Base-by-base conservation (phyloP, 2,888 invertebrate species). In the Diplolepis rosae region DNA sequence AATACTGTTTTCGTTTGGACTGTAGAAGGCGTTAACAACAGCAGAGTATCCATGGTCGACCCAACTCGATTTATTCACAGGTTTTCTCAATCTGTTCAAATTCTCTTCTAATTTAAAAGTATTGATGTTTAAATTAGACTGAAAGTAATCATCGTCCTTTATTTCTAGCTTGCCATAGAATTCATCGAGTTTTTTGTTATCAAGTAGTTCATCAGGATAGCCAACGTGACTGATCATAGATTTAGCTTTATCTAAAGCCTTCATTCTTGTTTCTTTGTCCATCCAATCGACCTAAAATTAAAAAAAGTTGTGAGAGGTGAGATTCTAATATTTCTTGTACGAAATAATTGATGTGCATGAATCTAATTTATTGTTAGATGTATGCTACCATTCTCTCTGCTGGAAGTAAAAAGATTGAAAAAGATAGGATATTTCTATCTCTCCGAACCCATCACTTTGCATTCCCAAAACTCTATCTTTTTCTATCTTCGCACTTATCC, bases 221-320 rank as follows among this genome's bases (percentile, higher is more conserved):
- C 96, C 98, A 83, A 98, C 97, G 87, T 97, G 96, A 0, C 95
- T 93, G 2, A 93, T 91, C 94, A 98, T 97, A 0, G 94, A 91
- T 73, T 93, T 92, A 0, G 95, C 93, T 86, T 97, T 96, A 73
- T 94, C 93, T 73, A 95, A 87, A 0, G 96, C 96, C 68, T 93
- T 93, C 77, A 90, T 87, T 56, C 93, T 93, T 0, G 98, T 98
- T 78, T 91, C 89, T 0, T 93, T 92, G 84, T 98, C 98, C 98
- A 98, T 98, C 98, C 98, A 98, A 61, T 94, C 94, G 13, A 97
- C 80, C 86, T 86, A 48, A 13, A 68, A 66, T 2, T n/a, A n/a
- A 48, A 50, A 0, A 18, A 50, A 3, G n/a, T n/a, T n/a, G n/a
- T n/a, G n/a, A n/a, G n/a, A n/a, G n/a, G n/a, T n/a, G n/a, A n/a